Evolutionary conservation across 2,113 vertebrate species (phyloP).

Genomic region (Perccottus glenii): DNA sequence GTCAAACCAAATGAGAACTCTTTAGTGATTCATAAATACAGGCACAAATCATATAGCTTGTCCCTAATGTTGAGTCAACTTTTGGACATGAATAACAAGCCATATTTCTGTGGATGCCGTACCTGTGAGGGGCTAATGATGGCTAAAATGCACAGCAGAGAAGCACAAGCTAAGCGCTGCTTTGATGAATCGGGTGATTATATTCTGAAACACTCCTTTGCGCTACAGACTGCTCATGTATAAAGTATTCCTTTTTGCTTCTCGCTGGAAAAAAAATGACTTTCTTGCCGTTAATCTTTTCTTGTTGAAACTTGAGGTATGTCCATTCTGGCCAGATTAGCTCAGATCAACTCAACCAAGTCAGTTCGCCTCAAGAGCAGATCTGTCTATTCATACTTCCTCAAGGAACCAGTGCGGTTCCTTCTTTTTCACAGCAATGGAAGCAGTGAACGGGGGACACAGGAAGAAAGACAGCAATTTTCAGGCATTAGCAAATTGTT

Average conservation of each 20-base stretch:
- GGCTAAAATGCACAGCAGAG: conserved; percentile 54
- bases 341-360: conserved; percentile 42
- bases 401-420: too few relatives aligned
- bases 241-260: conserved; percentile 70
- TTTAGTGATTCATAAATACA: conserved; percentile 8
- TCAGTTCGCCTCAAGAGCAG: too few relatives aligned
- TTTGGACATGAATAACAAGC: conserved; percentile 32
- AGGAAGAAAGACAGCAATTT: too few relatives aligned
- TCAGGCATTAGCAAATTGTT: too few relatives aligned
- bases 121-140: conserved; percentile 45
- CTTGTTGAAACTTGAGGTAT: conserved; percentile 43
- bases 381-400: too few relatives aligned
- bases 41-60: conserved; percentile 18
- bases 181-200: conserved; percentile 71
- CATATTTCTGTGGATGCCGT: conserved; percentile 25
- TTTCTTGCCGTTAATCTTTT: conserved; percentile 48
- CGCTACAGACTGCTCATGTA: conserved; percentile 64
- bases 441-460: too few relatives aligned
- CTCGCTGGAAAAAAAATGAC: conserved; percentile 55
- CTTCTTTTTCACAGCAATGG: too few relatives aligned
- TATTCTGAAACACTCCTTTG: conserved; percentile 66
- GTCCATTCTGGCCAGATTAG: conserved; percentile 43
- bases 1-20: conserved; percentile 26
- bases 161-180: conserved; percentile 43
- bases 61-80: conserved; percentile 18